Base-by-base conservation (phyloP, 2,113 vertebrate genomes). In the Solea solea region DNA sequence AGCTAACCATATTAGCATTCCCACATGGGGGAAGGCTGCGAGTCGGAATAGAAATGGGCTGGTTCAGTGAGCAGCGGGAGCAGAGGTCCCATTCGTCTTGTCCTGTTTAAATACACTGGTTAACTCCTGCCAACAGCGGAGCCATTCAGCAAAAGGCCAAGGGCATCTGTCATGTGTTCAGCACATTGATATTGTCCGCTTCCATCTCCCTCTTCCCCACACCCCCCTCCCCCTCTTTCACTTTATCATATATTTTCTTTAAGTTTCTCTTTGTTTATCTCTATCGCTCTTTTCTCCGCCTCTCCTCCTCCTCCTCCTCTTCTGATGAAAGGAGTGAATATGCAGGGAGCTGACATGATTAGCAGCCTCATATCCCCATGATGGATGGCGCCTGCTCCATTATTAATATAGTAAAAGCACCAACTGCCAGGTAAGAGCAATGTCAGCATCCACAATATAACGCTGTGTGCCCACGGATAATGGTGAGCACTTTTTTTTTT, bases 401-500 rank as follows among this genome's bases (percentile, higher is more conserved):
- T 93, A 94, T 94, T 94, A 90, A 94, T 92, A 92, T 87, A 80
- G 89, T 91, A 93, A 94, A 91, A 93, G 89, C 87, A 88, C 84
- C 78, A 84, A 88, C 86, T 90, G 93, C 89, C 93, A 91, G 91
- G 88, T 91, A 91, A 90, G 85, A 89, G 92, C 90, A 84, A 90
- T 87, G 90, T 93, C 92, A 92, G 91, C 91, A 91, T 85, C 86
- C 85, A 89, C 83, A 86, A 89, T 88, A 89, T 91, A 89, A 92
- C 73, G 85, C 87, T 52, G 77, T 76, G 84, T 83, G 87, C 79
- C 85, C 77, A 61, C 64, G 75, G 86, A 88, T 89, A 88, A 89
- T 87, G 80, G 89, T 39, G 69, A 83, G 80, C 82, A 84, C 88
- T 86, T 89, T 73, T 86, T 86, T 83, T 86, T 86, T 83, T 89